Base-by-base conservation (phyloP, 2,113 vertebrate species). In the Thinocorus orbignyianus region DNA sequence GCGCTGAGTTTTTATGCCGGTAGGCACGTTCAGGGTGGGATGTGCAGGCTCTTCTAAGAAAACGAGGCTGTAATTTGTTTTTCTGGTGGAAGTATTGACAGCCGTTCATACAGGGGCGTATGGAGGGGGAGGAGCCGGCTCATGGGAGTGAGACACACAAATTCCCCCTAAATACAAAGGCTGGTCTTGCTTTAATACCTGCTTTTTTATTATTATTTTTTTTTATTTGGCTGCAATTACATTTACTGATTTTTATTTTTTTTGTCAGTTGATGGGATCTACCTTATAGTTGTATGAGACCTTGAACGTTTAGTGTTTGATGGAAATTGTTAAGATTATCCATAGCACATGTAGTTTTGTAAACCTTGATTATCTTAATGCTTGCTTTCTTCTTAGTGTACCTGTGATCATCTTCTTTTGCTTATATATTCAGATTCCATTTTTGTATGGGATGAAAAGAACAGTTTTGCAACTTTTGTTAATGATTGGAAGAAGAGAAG, bases 1-100 rank as follows among this genome's bases (percentile, higher is more conserved):
- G 37, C 61, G 15, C 37, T 4, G 68, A 2, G 1, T 12, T 33
- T 5, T 10, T 14, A 2, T 41, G 18, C 18, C 17, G 9, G 23
- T 6, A 5, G 14, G 10, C 10, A 11, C 7, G 31, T 60, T 24
- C 55, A 5, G n/a, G 17, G 49, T 6, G 48, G 7, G 60, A 2
- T 46, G 2, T 2, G 35, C 2, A 8, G 49, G 48, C 6, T 51
- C 23, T 44, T 11, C 1, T 6, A 9, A 13, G 57, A 42, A 49
- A 44, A 25, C 10, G 1, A 23, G 71, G 26, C 65, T 66, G 66
- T 5, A 6, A 6, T 46, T 25, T 11, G 2, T 8, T 2, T 24
- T 49, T 74, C 28, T 6, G 15, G 11, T 71, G 37, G 18, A 5
- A 55, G 28, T 33, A 2, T 9, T 48, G 49, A 22, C 3, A 2